These are phyloP conservation scores for Sminthurides bifidus DNA, from an alignment of 1,140 invertebrate genomes.

Conservation along the genomic window DNA sequence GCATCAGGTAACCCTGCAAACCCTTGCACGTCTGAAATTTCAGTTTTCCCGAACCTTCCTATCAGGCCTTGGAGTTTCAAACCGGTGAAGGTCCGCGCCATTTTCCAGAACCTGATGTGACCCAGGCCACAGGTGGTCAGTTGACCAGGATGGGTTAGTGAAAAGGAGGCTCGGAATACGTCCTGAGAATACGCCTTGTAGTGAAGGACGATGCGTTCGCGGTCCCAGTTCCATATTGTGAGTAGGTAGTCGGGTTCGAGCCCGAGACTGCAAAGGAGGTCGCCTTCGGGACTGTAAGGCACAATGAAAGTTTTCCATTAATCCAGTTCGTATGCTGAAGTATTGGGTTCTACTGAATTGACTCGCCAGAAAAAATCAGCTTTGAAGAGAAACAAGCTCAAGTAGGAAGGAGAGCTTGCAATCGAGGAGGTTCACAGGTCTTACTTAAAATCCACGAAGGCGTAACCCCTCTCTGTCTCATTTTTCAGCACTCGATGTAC, in stretches of 20 bases:
- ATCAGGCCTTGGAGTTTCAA: conserved; percentile 72
- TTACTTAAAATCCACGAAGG: conserved; percentile 64
- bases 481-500: conserved; percentile 56
- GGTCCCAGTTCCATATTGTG: conserved; percentile 77
- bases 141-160: conserved; percentile 58
- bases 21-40: conserved; percentile 74
- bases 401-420: no score
- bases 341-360: not conserved
- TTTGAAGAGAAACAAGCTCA: not conserved
- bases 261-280: conserved; percentile 66
- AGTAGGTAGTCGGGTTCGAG: conserved; percentile 72
- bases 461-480: conserved; percentile 60
- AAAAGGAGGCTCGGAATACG: conserved; percentile 66
- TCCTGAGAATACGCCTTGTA: conserved; percentile 67
- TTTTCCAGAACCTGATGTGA: conserved; percentile 90
- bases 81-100: conserved; percentile 76
- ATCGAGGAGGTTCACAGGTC: no score
- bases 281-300: conserved; percentile 54
- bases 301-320: not conserved
- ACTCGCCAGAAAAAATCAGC: not conserved
- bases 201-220: conserved; percentile 55
- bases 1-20: conserved; percentile 72
- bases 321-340: not conserved
- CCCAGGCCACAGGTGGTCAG: conserved; percentile 60
- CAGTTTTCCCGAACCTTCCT: conserved; percentile 78